Evolutionary conservation across 2,888 invertebrate species (phyloP).

Genomic region (Coelinius sp.): DNA sequence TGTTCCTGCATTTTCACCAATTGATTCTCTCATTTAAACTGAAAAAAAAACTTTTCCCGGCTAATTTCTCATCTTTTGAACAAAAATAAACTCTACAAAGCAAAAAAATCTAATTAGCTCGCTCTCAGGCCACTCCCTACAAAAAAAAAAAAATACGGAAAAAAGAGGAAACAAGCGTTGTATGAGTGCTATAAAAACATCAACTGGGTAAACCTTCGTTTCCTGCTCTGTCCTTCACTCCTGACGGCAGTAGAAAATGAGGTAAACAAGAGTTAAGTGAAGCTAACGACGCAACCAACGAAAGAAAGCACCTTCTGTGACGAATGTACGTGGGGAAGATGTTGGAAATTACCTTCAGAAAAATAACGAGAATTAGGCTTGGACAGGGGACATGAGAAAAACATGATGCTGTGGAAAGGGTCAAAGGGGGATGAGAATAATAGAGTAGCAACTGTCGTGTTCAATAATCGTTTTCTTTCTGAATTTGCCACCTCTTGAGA

Average conservation of each 20-base stretch:
- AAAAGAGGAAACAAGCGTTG: neutral
- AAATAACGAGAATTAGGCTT: neutral
- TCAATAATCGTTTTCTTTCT: no score
- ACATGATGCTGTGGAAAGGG: neutral
- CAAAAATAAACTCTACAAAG: neutral
- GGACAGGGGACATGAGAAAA: neutral
- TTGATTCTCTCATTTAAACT: neutral
- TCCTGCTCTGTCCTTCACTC: neutral
- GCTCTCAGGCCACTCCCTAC: neutral
- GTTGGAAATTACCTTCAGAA: neutral
- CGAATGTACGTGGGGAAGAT: neutral
- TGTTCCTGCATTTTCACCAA: neutral
- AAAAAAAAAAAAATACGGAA: neutral
- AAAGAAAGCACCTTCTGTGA: neutral
- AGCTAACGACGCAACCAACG: constrained; percentile 56
- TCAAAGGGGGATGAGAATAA: neutral
- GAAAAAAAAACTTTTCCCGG: neutral
- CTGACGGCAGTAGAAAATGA: constrained; percentile 35
- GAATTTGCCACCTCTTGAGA: no score
- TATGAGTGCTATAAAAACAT: neutral
- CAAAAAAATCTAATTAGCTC: neutral
- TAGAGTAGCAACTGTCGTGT: neutral
- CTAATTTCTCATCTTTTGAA: neutral
- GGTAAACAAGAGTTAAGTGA: constrained; percentile 61
- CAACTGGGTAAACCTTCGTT: neutral